phyloP scores from a whole-genome alignment of 1,140 invertebrate genomes.

The Rhizoglyphus robini region DNA sequence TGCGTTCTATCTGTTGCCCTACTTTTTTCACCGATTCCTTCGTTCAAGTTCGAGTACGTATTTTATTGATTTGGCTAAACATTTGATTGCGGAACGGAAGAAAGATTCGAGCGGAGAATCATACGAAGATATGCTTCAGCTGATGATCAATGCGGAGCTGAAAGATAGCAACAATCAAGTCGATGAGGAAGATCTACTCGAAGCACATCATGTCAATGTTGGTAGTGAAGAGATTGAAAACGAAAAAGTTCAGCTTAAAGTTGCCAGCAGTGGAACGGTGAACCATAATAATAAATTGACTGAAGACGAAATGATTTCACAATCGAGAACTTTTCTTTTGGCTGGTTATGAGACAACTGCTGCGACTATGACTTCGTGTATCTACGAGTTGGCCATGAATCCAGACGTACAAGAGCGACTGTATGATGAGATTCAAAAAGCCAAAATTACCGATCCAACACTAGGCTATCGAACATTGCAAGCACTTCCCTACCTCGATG shows the following conservation, averaged over 20 bases:
- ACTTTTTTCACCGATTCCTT: not conserved
- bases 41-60: not conserved
- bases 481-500: slow-evolving; percentile 21
- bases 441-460: not conserved
- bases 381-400: not conserved
- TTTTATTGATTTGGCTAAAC: not conserved
- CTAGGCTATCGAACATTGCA: slow-evolving; percentile 17
- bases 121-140: slow-evolving; percentile 17
- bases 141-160: slow-evolving; percentile 10
- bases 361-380: not conserved
- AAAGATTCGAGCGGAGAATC: no score
- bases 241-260: not conserved
- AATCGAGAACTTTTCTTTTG: slow-evolving; percentile 48
- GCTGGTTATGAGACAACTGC: slow-evolving; percentile 33
- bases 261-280: no score
- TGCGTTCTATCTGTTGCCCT: not conserved
- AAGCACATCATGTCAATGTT: not conserved
- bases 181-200: not conserved
- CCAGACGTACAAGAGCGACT: not conserved
- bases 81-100: not conserved
- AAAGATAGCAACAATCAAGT: not conserved
- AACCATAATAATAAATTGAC: slow-evolving; percentile 23
- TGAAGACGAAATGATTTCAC: slow-evolving; percentile 42
- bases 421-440: slow-evolving; percentile 10
- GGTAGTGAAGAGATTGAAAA: slow-evolving; percentile 6